Evolutionary conservation across 2,888 invertebrate genomes (phyloP), one percentile per base, ranked within the genome.

Genomic region (Drosophila rellima): DNA sequence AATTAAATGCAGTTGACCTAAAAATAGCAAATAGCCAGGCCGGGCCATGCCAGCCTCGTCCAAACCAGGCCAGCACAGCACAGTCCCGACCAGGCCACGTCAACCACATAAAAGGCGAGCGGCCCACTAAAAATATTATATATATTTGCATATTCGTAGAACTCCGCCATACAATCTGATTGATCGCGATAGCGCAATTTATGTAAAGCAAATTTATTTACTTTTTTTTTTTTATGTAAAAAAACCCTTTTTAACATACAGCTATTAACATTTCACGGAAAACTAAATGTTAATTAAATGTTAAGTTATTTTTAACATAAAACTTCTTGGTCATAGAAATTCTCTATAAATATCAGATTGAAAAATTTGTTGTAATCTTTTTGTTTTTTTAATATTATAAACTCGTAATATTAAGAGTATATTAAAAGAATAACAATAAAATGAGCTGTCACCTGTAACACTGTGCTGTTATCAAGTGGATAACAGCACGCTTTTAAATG

Each of bases 1-100:
- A 82, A 84, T 84, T 72, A 82, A 84, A 84, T 80, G 82, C 85
- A 83, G 73, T 78, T 83, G 82, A 84, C 82, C 82, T 62, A 83
- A 80, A 82, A 82, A 82, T 76, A 78, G 57, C 55, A 54, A 69
- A 67, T 37, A 61, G 68, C 78, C 65, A 40, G 42, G 37, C 60
- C 10, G 4, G 4, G 23, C n/a, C n/a, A 45, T 1, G 33, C 33
- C 63, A 48, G 10, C 13, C 17, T 39, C 18, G 29, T 42, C 20
- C 42, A 42, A 42, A 40, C 29, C 54, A 54, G 54, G 54, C 40
- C 54, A 54, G 2, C 29, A 26, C n/a, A n/a, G n/a, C n/a, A 39
- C 17, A n/a, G 20, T 2, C 23, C 23, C 39, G 26, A 31, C 39
- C 26, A 29, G 40, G 40, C 40, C 52, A 37, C 26, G 18, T 29